Conservation (phyloP, 2,797 vertebrate species). For the Malacoctenus gilli region DNA sequence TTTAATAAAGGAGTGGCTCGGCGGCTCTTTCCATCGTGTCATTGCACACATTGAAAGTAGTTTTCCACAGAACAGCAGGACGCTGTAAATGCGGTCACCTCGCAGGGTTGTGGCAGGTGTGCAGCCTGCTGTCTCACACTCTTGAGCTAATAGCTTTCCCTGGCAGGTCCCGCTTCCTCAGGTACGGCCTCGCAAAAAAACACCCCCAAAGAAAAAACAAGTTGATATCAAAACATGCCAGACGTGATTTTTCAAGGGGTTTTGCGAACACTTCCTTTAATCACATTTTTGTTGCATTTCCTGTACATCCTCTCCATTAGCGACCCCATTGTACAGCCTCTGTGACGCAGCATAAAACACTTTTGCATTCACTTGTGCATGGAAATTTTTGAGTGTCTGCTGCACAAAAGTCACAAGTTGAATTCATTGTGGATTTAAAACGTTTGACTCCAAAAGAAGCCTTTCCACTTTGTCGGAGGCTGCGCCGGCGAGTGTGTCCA, state of each 20-base stretch:
- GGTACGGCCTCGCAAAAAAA: no score
- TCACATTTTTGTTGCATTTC: no score
- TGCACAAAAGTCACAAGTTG: neutral
- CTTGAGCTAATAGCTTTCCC: neutral
- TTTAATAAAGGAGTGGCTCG: neutral
- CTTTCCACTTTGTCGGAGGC: neutral
- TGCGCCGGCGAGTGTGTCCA: neutral
- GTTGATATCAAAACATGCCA: no score
- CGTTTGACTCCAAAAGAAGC: neutral
- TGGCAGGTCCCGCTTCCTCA: no score
- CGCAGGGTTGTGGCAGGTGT: neutral
- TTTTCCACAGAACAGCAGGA: slow-evolving; percentile 8
- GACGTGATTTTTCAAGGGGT: no score
- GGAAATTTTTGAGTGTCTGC: neutral
- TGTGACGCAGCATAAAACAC: neutral
- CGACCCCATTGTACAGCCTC: no score
- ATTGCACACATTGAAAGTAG: neutral
- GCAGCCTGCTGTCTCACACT: neutral
- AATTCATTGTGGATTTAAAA: neutral
- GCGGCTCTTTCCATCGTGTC: neutral
- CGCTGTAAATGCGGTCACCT: neutral
- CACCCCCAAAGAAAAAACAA: neutral
- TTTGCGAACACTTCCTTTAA: no score
- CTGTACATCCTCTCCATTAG: no score
- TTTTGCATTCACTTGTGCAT: neutral